Evolutionary conservation across 2,797 vertebrate species (phyloP).

Genomic region (Rhadinocentrus ornatus): DNA sequence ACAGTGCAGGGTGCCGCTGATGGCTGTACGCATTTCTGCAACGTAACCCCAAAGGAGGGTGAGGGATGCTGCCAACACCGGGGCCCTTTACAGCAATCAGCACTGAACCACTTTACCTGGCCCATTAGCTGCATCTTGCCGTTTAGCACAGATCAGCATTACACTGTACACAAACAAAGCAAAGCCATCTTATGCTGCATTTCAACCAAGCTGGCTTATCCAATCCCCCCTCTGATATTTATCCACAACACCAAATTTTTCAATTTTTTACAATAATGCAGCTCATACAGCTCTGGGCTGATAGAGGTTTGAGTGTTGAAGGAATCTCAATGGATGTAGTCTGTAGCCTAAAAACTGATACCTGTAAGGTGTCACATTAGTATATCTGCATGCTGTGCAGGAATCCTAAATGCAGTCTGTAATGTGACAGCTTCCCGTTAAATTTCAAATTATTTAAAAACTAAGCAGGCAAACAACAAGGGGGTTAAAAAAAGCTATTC

Average conservation of each 20-base stretch:
- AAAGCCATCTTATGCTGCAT: conserved; percentile 64
- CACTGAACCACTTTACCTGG: conserved; percentile 80
- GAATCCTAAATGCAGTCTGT: conserved; percentile 6
- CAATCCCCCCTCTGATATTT: conserved; percentile 41
- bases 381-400: conserved; percentile 16
- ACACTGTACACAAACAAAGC: conserved; percentile 57
- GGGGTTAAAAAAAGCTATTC: background rate
- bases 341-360: conserved; percentile 26
- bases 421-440: conserved; percentile 8
- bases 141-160: conserved; percentile 78
- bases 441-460: conserved; percentile 28
- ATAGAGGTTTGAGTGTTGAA: conserved; percentile 17
- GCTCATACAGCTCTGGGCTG: conserved; percentile 13
- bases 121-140: conserved; percentile 77
- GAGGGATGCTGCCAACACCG: conserved; percentile 39
- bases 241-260: conserved; percentile 33
- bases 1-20: conserved; percentile 21
- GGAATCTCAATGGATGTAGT: conserved; percentile 18
- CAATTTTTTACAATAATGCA: conserved; percentile 39
- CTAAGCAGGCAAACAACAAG: background rate
- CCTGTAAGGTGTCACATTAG: conserved; percentile 24
- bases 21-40: conserved; percentile 44
- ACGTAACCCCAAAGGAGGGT: conserved; percentile 42
- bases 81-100: conserved; percentile 73
- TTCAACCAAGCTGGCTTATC: conserved; percentile 68